phyloP scores from a whole-genome alignment of 2,888 invertebrate species.

The Spialia ferax region DNA sequence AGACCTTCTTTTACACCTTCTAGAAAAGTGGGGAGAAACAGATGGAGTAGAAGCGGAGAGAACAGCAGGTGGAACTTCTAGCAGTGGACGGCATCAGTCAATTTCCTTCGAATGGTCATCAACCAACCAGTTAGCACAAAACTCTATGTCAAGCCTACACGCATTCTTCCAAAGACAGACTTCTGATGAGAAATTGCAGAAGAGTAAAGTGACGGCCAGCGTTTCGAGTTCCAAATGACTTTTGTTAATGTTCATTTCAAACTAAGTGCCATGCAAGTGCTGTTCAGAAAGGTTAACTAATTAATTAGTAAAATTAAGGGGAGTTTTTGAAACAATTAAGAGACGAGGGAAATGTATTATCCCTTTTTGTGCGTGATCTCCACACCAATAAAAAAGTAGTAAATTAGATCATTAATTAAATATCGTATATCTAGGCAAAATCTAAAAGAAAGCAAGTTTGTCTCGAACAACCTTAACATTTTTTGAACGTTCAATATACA shows the following conservation, averaged over 20 bases:
- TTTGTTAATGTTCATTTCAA: slow-evolving; percentile 46
- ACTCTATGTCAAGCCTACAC: slow-evolving; percentile 93
- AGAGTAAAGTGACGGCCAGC: slow-evolving; percentile 69
- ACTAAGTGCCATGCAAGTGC: slow-evolving; percentile 75
- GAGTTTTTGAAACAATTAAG: slow-evolving; percentile 14
- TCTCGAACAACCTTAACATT: neutral
- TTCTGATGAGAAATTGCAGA: slow-evolving; percentile 76
- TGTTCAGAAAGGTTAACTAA: slow-evolving; percentile 53
- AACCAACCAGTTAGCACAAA: slow-evolving; percentile 90
- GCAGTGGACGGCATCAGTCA: slow-evolving; percentile 88
- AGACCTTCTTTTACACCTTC: slow-evolving; percentile 90
- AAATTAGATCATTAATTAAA: slow-evolving; percentile 10
- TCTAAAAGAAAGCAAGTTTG: neutral
- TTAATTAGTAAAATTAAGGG: slow-evolving; percentile 35
- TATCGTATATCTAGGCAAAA: neutral
- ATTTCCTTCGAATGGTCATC: slow-evolving; percentile 92
- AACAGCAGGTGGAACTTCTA: slow-evolving; percentile 83
- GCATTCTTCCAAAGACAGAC: slow-evolving; percentile 91
- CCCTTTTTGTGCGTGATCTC: slow-evolving; percentile 23
- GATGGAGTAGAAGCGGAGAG: slow-evolving; percentile 77
- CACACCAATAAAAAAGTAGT: slow-evolving; percentile 8
- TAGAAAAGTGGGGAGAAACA: slow-evolving; percentile 92
- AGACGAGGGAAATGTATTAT: neutral
- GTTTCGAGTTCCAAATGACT: slow-evolving; percentile 62
- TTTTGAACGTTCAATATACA: no score